Conservation (phyloP, 2,888 invertebrate species). For the Eupithecia subfuscata region DNA sequence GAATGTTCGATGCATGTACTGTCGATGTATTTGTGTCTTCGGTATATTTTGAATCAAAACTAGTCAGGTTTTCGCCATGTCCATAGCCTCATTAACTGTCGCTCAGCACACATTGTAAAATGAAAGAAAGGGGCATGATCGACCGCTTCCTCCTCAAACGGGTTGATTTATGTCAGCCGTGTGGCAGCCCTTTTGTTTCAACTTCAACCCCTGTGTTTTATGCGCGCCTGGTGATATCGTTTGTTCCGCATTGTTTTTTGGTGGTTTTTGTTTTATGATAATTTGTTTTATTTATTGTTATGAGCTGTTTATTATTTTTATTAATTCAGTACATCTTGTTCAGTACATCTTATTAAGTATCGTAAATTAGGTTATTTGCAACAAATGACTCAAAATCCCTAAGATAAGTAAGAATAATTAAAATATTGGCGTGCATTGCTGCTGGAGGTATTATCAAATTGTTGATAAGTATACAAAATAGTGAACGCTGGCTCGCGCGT, state of each 20-base stretch:
- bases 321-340: neutral
- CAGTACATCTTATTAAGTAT: too few relatives aligned
- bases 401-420: too few relatives aligned
- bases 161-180: constrained; percentile 66
- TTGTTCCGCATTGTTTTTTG: constrained; percentile 53
- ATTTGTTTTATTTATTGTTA: constrained; percentile 53
- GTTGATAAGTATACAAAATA: neutral
- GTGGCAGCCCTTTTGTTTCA: constrained; percentile 40
- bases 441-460: neutral
- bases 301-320: constrained; percentile 18
- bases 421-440: neutral
- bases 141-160: constrained; percentile 77
- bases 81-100: constrained; percentile 45
- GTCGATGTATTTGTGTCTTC: too few relatives aligned
- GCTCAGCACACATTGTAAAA: constrained; percentile 55
- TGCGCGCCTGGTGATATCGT: constrained; percentile 58
- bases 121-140: constrained; percentile 75
- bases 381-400: too few relatives aligned
- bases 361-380: too few relatives aligned
- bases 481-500: neutral
- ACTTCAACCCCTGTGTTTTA: constrained; percentile 57
- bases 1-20: too few relatives aligned
- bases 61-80: constrained; percentile 31
- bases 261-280: constrained; percentile 58
- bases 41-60: too few relatives aligned